Evolutionary conservation across 2,113 vertebrate genomes (phyloP), one percentile per base, ranked within the genome.

Genomic region (Heloderma charlesbogerti): DNA sequence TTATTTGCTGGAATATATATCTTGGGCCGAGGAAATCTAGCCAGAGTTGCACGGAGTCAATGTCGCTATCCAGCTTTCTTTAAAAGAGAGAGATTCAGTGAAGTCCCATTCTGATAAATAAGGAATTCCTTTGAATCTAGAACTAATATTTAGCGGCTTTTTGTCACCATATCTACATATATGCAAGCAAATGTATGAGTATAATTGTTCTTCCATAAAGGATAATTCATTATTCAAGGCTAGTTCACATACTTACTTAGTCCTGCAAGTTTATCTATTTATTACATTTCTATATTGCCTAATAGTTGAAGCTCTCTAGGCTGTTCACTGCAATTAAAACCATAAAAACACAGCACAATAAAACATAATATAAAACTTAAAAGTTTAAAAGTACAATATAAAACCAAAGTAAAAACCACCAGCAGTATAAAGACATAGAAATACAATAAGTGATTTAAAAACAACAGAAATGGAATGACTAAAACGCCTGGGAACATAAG

Each of bases 111-210:
- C 29, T 29, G 37, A 29, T 57, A 75, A 25, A 91, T 72, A 0
- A 2, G 3, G 63, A 78, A 71, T 83, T 63, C 16, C 51, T 74
- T 12, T 74, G 66, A 43, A 86, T 43, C n/a, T 27, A 89, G 6
- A 57, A 31, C 51, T 71, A 87, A 48, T 12, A 31, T n/a, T 54
- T 34, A 25, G 31, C 22, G 4, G 1, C 2, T 57, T 0, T 81
- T 67, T 43, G 80, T 57, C n/a, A 8, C 1, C 12, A 2, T 25
- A 84, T 78, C 88, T 83, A 48, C 18, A 77, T 10, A 25, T 13
- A 48, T 54, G 0, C 60, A 91, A 88, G 18, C 57, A 51, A 12
- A 57, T 34, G 0, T 48, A 29, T 13, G 88, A 0, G 0, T 1
- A 66, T 7, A 85, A 57, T 37, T 85, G 60, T 72, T 86, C 67